Conservation (phyloP, 2,113 vertebrate species). For the Melospiza georgiana region DNA sequence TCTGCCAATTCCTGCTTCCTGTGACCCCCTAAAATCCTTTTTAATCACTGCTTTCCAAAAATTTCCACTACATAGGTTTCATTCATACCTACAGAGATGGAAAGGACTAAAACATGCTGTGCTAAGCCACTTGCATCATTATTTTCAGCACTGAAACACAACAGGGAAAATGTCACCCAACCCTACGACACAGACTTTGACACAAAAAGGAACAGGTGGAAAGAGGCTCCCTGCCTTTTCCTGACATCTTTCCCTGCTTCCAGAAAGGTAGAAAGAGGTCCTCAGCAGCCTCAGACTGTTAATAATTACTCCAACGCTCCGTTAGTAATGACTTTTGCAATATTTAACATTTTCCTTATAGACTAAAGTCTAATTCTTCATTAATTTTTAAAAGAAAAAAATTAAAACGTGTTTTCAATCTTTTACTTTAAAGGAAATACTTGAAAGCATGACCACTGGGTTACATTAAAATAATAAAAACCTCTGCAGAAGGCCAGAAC, state of each 20-base stretch:
- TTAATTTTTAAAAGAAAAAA: not conserved
- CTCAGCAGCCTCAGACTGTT: not conserved
- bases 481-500: not conserved
- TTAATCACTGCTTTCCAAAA: not conserved
- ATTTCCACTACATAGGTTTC: not conserved
- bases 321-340: not conserved
- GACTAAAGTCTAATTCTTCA: not conserved
- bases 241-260: not conserved
- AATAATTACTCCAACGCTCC: not conserved
- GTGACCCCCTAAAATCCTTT: not conserved
- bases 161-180: not conserved
- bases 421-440: not conserved
- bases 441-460: not conserved
- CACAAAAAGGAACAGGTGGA: not conserved
- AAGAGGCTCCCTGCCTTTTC: not conserved
- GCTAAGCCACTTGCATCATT: not conserved
- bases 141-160: not conserved
- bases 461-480: constrained; percentile 25
- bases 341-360: constrained; percentile 3
- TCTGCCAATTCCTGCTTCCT: not conserved
- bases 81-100: not conserved
- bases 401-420: not conserved
- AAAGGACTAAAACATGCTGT: not conserved
- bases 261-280: not conserved
- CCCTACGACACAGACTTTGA: not conserved